Conservation (phyloP, 2,113 vertebrate genomes). For the Neolamprologus ventralis region DNA sequence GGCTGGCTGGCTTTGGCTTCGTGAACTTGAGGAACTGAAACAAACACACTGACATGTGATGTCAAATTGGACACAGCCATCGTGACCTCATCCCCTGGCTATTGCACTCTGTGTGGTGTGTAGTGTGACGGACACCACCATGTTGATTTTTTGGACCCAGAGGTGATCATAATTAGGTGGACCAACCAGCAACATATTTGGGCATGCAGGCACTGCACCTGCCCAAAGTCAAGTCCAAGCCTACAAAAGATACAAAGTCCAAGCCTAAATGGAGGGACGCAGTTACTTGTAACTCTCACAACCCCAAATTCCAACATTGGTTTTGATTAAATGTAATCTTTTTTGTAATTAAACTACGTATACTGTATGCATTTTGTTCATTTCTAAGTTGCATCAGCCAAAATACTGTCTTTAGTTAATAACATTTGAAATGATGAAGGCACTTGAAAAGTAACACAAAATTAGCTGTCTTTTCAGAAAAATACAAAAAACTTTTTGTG, state of each 20-base stretch:
- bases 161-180: background rate
- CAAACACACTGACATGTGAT: background rate
- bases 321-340: background rate
- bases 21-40: background rate
- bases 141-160: background rate
- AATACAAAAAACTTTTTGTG: background rate
- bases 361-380: background rate
- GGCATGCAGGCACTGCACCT: background rate
- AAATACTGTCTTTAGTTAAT: background rate
- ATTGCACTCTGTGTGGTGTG: background rate
- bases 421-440: background rate
- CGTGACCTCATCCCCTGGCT: background rate
- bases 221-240: background rate
- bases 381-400: background rate
- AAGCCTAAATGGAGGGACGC: background rate
- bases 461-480: background rate
- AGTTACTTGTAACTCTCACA: background rate
- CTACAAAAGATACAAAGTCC: background rate
- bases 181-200: background rate
- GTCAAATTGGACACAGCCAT: background rate
- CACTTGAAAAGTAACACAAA: background rate
- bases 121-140: background rate
- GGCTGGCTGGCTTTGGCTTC: background rate
- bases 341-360: background rate
- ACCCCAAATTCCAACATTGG: background rate